phyloP scores from a whole-genome alignment of 2,888 invertebrate species.

The Sialis fuliginosa region DNA sequence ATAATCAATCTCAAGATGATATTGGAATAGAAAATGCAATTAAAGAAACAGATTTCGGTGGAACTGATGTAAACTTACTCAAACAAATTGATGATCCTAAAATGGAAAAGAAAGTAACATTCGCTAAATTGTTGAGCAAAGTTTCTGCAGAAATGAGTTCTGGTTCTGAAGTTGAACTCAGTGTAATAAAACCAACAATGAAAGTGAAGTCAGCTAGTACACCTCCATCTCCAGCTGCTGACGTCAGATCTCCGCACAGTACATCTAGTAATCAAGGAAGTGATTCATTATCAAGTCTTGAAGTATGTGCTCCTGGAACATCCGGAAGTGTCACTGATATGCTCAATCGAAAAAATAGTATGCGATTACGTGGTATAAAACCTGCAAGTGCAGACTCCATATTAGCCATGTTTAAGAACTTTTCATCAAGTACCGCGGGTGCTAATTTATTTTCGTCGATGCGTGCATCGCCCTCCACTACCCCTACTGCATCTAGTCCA shows the following conservation, averaged over 20 bases:
- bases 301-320: slow-evolving; percentile 42
- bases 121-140: slow-evolving; percentile 53
- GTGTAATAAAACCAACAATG: slow-evolving; percentile 16
- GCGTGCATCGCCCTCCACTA: slow-evolving; percentile 46
- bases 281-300: slow-evolving; percentile 58
- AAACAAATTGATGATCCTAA: slow-evolving; percentile 45
- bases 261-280: slow-evolving; percentile 61
- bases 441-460: slow-evolving; percentile 41
- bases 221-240: slow-evolving; percentile 49
- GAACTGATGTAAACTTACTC: slow-evolving; percentile 31
- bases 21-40: slow-evolving; percentile 27
- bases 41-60: slow-evolving; percentile 40
- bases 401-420: slow-evolving; percentile 59
- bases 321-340: slow-evolving; percentile 33
- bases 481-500: slow-evolving; percentile 56
- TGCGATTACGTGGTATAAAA: slow-evolving; percentile 33
- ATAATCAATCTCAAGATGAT: slow-evolving; percentile 28
- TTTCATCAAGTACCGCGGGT: slow-evolving; percentile 42
- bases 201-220: slow-evolving; percentile 28
- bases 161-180: slow-evolving; percentile 49
- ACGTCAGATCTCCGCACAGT: slow-evolving; percentile 42
- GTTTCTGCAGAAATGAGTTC: slow-evolving; percentile 65
- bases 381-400: slow-evolving; percentile 66
- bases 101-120: slow-evolving; percentile 61
- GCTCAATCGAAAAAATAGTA: slow-evolving; percentile 18